These are phyloP conservation scores for Dendropsophus ebraccatus DNA, from an alignment of 2,113 vertebrate species.

Conservation along the genomic window DNA sequence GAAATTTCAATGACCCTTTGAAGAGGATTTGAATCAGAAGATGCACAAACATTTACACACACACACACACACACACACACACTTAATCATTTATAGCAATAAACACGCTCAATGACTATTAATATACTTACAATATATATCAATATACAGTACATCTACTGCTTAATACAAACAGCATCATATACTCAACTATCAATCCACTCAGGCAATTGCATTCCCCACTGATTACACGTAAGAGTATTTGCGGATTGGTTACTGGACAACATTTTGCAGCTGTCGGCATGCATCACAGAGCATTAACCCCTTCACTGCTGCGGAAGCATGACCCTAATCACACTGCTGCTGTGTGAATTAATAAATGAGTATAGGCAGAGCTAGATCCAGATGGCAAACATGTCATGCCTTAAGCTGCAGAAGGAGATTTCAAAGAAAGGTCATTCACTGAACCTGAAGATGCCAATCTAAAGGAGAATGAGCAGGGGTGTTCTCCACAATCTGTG, in stretches of 20 bases:
- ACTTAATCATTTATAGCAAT: not conserved
- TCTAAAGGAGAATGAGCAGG: conserved; percentile 15
- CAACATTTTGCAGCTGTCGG: conserved; percentile 1
- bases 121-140: not conserved
- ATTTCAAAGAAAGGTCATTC: conserved; percentile 38
- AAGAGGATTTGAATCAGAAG: not conserved
- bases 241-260: not conserved
- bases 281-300: conserved; percentile 16
- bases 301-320: not conserved
- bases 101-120: not conserved
- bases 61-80: not conserved
- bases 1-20: not conserved
- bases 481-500: conserved; percentile 10
- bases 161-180: not conserved
- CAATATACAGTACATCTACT: not conserved
- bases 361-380: conserved; percentile 15
- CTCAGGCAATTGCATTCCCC: not conserved
- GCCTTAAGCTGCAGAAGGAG: conserved; percentile 29
- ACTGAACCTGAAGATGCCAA: conserved; percentile 33
- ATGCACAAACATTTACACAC: not conserved
- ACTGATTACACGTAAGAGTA: conserved; percentile 4
- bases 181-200: not conserved
- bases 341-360: conserved; percentile 36
- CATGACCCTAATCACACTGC: conserved; percentile 24
- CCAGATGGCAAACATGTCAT: conserved; percentile 34